Base-by-base conservation (phyloP, 2,888 invertebrate genomes). In the Dicycla oo region DNA sequence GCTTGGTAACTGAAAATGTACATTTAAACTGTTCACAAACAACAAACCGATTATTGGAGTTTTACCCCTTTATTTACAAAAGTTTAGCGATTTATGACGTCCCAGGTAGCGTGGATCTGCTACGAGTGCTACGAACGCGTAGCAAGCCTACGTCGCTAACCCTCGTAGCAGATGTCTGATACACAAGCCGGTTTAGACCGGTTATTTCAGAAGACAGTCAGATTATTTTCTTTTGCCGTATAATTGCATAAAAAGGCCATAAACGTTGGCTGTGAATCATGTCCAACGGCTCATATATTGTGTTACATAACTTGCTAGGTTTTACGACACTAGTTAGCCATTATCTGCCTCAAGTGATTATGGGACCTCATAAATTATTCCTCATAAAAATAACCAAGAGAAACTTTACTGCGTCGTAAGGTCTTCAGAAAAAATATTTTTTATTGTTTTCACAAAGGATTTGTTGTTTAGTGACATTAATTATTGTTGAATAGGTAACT, bases 281-380 rank as follows among this genome's bases (percentile, higher is more conserved):
- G n/a, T 69, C 11, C n/a, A 8, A 15, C 40, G 51, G 5, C 8
- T 56, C 18, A 49, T 20, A 23, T 30, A 26, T 20, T 20, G 26
- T 67, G 34, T 47, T 57, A 61, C 30, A 45, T 65, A 49, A 43
- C 51, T 80, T 68, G 38, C 51, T 63, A 8, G 47, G 20, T 58
- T 80, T 76, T 72, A 80, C 40, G 81, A 64, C 62, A 40, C 58
- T 66, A 66, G 69, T 64, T 81, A 66, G 63, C 65, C 10, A 62
- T 63, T 69, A 60, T 78, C 38, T 60, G 43, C n/a, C 73, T 63
- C 64, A 47, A 72, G 66, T 64, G 30, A 60, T 80, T 77, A 69
- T 66, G 26, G 6, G 57, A 40, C 18, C 57, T 62, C 81, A 66
- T 80, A 80, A 80, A 80, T 73, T 63, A 62, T 69, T 26, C 6